Evolutionary conservation across 2,113 vertebrate genomes (phyloP), one percentile per base, ranked within the genome.

Genomic region (Herpetotheres cachinnans): DNA sequence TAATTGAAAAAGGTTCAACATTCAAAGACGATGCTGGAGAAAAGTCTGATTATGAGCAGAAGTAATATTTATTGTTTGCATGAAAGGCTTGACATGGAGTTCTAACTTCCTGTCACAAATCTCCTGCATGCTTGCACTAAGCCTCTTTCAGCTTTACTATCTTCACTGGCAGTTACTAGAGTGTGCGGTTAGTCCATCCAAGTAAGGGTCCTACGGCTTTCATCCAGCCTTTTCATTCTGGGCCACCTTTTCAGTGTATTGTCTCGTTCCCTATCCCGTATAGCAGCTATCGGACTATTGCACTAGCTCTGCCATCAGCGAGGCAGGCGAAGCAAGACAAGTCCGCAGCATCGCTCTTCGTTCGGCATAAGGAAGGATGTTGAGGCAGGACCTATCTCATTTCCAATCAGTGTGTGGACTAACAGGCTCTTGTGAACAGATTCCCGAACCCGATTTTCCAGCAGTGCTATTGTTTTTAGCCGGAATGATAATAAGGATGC

Each of bases 1-100:
- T 99, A 99, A 99, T 99, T 99, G 98, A 99, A 99, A 98, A 98
- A 98, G 98, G 98, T 98, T 98, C 98, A 98, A 98, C 98, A 98
- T 98, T 99, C 98, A 99, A 98, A 98, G 98, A 98, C 97, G 98
- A 98, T 97, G 97, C 97, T 77, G 95, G 98, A 97, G 97, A 97
- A 98, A 97, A 98, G 98, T 98, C 98, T 96, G 98, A 98, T 98
- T 98, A 98, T 97, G 98, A 98, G 96, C 97, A 98, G 97, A 98
- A 99, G 98, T 98, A 98, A 98, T 98, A 98, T 98, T 98, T 98
- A 98, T 98, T 98, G 97, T 99, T 98, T 98, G 98, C 97, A 93
- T 97, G 98, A 98, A 98, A 98, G 97, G 96, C 97, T 97, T 98
- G 98, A 98, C 98, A 97, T 97, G 93, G 96, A 97, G 97, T 97